Conservation (phyloP, 2,113 vertebrate species). For the Psilopogon haemacephalus region DNA sequence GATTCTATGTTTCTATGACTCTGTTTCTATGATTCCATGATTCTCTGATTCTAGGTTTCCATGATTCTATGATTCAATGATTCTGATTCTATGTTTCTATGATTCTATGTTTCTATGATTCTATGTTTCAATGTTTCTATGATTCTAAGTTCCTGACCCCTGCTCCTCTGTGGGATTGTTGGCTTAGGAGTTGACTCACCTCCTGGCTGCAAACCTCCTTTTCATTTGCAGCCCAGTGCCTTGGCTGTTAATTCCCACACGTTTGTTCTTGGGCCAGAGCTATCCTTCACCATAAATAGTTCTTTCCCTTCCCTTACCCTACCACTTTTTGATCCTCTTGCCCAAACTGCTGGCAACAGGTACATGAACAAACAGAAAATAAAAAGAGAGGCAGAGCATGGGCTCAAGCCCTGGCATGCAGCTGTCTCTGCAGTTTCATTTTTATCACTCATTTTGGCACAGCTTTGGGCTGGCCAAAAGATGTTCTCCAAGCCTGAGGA, state of each 20-base stretch:
- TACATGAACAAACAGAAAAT: neutral
- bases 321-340: conserved; percentile 38
- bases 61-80: too few species aligned
- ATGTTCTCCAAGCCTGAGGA: neutral
- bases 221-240: conserved; percentile 19
- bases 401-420: neutral
- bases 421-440: neutral
- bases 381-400: neutral
- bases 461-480: neutral
- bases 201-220: conserved; percentile 7
- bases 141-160: neutral
- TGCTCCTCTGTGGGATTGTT: neutral
- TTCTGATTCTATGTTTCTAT: too few species aligned
- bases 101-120: too few species aligned
- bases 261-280: neutral
- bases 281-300: neutral
- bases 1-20: too few species aligned
- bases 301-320: neutral
- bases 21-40: too few species aligned
- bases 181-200: conserved; percentile 2
- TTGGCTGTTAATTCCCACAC: conserved; percentile 21
- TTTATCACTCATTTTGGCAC: neutral
- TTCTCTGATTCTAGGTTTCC: too few species aligned
- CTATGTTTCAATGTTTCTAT: too few species aligned
- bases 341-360: neutral